Evolutionary conservation across 2,113 vertebrate genomes (phyloP), one percentile per base, ranked within the genome.

Genomic region (Naja naja): DNA sequence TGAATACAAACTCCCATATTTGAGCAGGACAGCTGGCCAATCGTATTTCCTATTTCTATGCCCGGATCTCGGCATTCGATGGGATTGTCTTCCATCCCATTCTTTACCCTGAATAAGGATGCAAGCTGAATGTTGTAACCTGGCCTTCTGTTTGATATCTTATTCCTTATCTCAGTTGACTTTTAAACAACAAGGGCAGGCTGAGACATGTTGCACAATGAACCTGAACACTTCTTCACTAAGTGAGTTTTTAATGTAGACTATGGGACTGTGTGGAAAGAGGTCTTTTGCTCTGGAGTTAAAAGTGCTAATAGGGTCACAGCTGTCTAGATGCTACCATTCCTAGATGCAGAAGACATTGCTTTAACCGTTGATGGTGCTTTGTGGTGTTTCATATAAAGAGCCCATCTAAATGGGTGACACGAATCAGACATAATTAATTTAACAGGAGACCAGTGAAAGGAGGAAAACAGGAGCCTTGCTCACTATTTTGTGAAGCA

Each of bases 131-230:
- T 20, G 11, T 23, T 39, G 0, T 30, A 87, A 27, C 87, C 0
- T 52, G 89, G 91, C 55, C 52, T 95, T 93, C 94, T 93, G 92
- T 92, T 85, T 90, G 64, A 88, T 45, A 93, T 93, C 91, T 55
- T 11, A 12, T 47, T 74, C 47, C 56, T 54, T 55, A 30, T 47
- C 94, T 96, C 88, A 90, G 89, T 89, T 94, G 91, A 94, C 53
- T 91, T 95, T 90, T 95, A 94, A 95, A 95, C 94, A 88, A 94
- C 94, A 94, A 2, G 1, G 27, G 16, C 0, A 16, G 91, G 93
- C 95, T 94, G 94, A 96, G 94, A 95, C 96, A 95, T 95, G 94
- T 60, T 93, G 93, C 69, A 74, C 95, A 93, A 86, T 85, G 43
- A 95, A 91, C 87, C 89, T 92, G 30, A 92, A 89, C 88, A 92